These are phyloP conservation scores for Muscina levida DNA, from an alignment of 2,888 invertebrate genomes.

Conservation along the genomic window DNA sequence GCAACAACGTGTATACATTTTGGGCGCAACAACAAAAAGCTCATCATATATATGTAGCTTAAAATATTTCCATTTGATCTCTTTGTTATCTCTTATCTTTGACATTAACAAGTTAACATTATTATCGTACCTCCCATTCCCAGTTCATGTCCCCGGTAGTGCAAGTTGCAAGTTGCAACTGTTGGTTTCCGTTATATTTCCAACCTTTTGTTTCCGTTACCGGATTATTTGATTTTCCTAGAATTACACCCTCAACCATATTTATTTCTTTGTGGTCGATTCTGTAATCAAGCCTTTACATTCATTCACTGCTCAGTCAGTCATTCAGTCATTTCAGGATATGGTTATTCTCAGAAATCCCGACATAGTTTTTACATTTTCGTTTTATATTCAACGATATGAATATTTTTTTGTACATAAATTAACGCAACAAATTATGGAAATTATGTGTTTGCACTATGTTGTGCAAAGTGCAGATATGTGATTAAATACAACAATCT, in stretches of 20 bases:
- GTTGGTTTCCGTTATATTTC: constrained; percentile 58
- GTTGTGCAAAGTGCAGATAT: too few species aligned
- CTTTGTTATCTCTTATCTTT: too few species aligned
- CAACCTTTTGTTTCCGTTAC: constrained; percentile 57
- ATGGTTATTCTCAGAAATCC: background rate
- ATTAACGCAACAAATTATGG: background rate
- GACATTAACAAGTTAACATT: too few species aligned
- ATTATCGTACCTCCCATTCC: too few species aligned
- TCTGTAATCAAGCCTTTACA: background rate
- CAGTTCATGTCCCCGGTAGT: background rate
- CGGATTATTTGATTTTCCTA: constrained; percentile 45
- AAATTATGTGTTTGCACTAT: background rate
- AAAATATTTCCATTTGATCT: too few species aligned
- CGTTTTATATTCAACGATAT: background rate
- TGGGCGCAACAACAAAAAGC: too few species aligned
- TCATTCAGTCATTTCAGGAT: background rate
- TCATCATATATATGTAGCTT: too few species aligned
- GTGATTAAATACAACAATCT: too few species aligned
- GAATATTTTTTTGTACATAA: background rate
- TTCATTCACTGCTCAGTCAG: constrained; percentile 3
- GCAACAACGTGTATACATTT: too few species aligned
- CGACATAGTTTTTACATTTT: background rate
- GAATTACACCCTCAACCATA: constrained; percentile 23
- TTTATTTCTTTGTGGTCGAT: constrained; percentile 29
- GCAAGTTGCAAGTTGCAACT: constrained; percentile 50